Conservation (phyloP, 53 echinoderm and acorn worm species). For the Holothuria scabra region DNA sequence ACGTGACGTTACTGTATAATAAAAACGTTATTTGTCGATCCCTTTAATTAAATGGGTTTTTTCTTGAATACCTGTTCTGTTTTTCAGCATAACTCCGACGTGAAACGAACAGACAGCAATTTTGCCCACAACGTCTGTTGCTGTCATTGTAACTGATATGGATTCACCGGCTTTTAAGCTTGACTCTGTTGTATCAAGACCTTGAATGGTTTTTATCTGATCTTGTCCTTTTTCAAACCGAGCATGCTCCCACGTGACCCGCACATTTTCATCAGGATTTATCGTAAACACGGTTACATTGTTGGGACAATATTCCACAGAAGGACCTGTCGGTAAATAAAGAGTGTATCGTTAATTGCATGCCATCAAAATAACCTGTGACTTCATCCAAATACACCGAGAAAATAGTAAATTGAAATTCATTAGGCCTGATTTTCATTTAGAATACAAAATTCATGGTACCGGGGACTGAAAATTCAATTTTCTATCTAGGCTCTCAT, state of each 20-base stretch:
- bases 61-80: too few relatives aligned
- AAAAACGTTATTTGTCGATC: too few relatives aligned
- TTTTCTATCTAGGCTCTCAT: too few relatives aligned
- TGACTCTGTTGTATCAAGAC: neutral
- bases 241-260: conserved; percentile 10
- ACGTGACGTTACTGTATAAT: too few relatives aligned
- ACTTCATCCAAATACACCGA: too few relatives aligned
- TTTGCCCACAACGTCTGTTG: neutral
- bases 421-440: too few relatives aligned
- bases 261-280: neutral
- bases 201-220: neutral
- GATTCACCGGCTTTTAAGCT: neutral
- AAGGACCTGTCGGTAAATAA: neutral
- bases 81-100: neutral
- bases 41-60: too few relatives aligned
- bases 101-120: neutral
- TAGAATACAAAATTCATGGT: too few relatives aligned
- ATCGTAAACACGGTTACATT: neutral
- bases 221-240: neutral
- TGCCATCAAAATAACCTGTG: too few relatives aligned
- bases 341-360: too few relatives aligned
- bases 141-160: neutral
- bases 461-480: too few relatives aligned
- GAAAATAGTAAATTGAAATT: too few relatives aligned
- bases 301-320: neutral